Percentiles rank a stretch among this genome's conserved stretches.
Conservation (phyloP, 2,888 invertebrate species). For the Meganola albula region DNA sequence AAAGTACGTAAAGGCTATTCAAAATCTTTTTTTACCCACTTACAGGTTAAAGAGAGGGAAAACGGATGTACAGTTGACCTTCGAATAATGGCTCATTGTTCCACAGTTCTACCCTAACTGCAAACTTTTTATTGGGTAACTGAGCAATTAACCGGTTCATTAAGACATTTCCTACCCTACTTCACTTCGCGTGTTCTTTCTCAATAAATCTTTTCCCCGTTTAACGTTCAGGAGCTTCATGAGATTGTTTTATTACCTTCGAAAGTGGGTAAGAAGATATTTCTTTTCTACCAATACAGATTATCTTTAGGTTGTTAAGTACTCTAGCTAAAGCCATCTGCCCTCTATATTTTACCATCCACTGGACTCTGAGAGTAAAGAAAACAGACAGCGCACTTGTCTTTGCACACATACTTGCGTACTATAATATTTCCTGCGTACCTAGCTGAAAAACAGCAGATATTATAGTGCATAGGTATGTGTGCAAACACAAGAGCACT, state of each 20-base stretch:
- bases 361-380: too few species aligned
- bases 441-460: too few species aligned
- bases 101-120: constrained; percentile 1
- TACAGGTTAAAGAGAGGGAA: too few species aligned
- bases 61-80: too few species aligned
- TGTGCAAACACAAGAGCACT: too few species aligned
- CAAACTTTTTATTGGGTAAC: constrained; percentile 12
- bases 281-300: neutral
- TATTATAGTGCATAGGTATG: too few species aligned
- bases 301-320: neutral
- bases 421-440: neutral
- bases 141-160: constrained; percentile 19
- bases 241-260: neutral
- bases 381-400: too few species aligned
- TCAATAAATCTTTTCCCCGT: neutral
- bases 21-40: too few species aligned
- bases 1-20: too few species aligned
- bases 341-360: too few species aligned
- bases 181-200: constrained; percentile 1
- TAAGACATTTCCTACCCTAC: constrained; percentile 16
- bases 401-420: neutral
- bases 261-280: neutral
- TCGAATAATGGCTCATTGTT: too few species aligned
- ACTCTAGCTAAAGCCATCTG: too few species aligned
- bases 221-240: neutral